Percentiles rank a stretch among this genome's conserved stretches.
phyloP scores from a whole-genome alignment of 2,797 vertebrate species.

The Semaprochilodus insignis region DNA sequence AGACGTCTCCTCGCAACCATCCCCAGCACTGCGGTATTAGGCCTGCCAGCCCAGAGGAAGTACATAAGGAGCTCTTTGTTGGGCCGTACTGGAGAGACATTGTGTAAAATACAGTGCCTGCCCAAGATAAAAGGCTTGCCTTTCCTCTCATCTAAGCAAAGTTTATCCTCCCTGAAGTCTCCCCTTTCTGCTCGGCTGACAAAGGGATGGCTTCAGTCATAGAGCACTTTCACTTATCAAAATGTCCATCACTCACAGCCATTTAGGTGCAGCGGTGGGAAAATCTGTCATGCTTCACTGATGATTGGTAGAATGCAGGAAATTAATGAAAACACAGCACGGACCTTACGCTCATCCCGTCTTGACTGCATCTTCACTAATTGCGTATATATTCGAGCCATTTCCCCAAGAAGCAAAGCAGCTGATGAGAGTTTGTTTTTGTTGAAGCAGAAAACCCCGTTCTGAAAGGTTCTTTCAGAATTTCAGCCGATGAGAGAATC shows the following conservation, averaged over 20 bases:
- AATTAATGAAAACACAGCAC: constrained; percentile 8
- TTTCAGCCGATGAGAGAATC: constrained; percentile 19
- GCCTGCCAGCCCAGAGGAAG: constrained; percentile 61
- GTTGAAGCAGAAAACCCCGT: constrained; percentile 13
- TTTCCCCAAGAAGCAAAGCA: background rate
- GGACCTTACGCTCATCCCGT: background rate
- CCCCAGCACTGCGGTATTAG: constrained; percentile 64
- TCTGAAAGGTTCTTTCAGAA: constrained; percentile 14
- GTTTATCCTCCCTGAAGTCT: constrained; percentile 70
- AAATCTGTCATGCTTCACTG: constrained; percentile 35
- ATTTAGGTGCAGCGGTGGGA: constrained; percentile 49
- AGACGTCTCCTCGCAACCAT: constrained; percentile 68
- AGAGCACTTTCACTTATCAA: constrained; percentile 71
- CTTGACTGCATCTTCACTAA: background rate
- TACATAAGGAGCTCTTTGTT: constrained; percentile 79
- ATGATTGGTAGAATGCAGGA: constrained; percentile 16
- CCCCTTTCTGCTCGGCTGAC: constrained; percentile 70
- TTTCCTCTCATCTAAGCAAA: constrained; percentile 75
- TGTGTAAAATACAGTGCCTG: constrained; percentile 74
- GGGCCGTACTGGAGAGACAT: constrained; percentile 64
- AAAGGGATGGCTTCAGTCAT: constrained; percentile 68
- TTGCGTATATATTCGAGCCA: background rate
- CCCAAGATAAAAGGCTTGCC: constrained; percentile 76
- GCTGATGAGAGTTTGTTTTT: background rate
- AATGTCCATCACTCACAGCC: constrained; percentile 60